Percentiles rank a stretch among this genome's conserved stretches.
These are phyloP conservation scores for Chanos chanos DNA, from an alignment of 2,797 vertebrate species.

Conservation along the genomic window DNA sequence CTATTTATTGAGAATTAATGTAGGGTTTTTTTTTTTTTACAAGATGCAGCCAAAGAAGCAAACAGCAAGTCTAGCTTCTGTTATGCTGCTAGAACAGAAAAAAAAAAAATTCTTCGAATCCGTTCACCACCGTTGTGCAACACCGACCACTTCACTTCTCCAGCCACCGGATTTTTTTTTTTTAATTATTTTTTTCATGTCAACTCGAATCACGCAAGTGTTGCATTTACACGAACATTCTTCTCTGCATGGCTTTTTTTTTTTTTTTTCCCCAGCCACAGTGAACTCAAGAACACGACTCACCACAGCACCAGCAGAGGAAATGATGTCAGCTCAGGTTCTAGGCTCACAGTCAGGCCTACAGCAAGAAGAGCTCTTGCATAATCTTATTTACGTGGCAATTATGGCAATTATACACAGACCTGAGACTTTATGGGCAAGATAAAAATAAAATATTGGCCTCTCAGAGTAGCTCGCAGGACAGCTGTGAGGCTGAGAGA, in stretches of 20 bases:
- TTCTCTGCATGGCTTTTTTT: too few relatives aligned
- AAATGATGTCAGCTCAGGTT: conserved; percentile 28
- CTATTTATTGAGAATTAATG: too few relatives aligned
- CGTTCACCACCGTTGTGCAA: too few relatives aligned
- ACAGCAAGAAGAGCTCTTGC: conserved; percentile 28
- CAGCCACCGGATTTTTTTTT: too few relatives aligned
- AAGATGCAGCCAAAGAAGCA: too few relatives aligned
- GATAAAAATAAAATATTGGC: neutral
- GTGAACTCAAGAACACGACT: conserved; percentile 37
- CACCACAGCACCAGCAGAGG: conserved; percentile 24
- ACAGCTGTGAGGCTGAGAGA: neutral
- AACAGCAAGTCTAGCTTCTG: too few relatives aligned
- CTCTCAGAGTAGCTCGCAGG: neutral
- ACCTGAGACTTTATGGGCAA: conserved; percentile 7
- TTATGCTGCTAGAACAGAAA: too few relatives aligned
- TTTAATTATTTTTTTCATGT: conserved; percentile 44
- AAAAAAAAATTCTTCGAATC: too few relatives aligned
- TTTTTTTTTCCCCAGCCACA: conserved; percentile 23
- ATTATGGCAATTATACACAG: conserved; percentile 36
- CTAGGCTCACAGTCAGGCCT: conserved; percentile 28
- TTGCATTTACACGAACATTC: too few relatives aligned
- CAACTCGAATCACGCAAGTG: conserved; percentile 35
- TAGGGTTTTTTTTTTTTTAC: too few relatives aligned
- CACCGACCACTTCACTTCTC: too few relatives aligned
- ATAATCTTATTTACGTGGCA: conserved; percentile 44